phyloP scores from a whole-genome alignment of 2,888 invertebrate genomes.

The Dicyrtoma fusca region DNA sequence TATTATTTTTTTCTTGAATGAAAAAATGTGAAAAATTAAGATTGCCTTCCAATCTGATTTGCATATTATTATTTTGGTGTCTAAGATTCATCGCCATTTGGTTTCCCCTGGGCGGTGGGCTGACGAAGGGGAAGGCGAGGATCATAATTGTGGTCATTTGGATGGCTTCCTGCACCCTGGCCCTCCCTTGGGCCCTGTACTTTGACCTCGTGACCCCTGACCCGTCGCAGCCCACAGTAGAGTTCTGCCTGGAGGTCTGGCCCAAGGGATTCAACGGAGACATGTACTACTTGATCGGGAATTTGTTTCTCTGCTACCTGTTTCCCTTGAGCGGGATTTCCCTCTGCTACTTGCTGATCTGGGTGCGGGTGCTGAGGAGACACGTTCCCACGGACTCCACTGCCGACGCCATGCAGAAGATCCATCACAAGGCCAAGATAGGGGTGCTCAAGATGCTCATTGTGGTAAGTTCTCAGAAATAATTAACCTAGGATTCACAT shows the following conservation, averaged over 20 bases:
- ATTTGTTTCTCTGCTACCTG: conserved; percentile 86
- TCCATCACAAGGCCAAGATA: conserved; percentile 92
- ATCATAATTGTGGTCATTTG: conserved; percentile 88
- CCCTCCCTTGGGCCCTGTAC: conserved; percentile 88
- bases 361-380: conserved; percentile 85
- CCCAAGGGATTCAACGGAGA: conserved; percentile 79
- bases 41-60: no score
- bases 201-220: conserved; percentile 79
- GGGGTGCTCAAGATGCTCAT: conserved; percentile 88
- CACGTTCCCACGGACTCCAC: conserved; percentile 89
- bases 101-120: conserved; percentile 89
- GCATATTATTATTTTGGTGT: no score
- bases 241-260: conserved; percentile 82
- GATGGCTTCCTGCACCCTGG: conserved; percentile 81
- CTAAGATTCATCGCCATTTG: conserved; percentile 96
- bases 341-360: conserved; percentile 88
- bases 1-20: no score
- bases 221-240: conserved; percentile 73
- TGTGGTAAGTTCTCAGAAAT: conserved; percentile 67
- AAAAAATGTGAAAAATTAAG: no score
- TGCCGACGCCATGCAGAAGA: conserved; percentile 86
- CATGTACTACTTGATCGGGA: conserved; percentile 84
- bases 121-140: conserved; percentile 83
- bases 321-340: conserved; percentile 88
- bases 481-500: no score